Evolutionary conservation across 2,113 vertebrate genomes (phyloP), one percentile per base, ranked within the genome.

Genomic region (Gallinago jamesoni): DNA sequence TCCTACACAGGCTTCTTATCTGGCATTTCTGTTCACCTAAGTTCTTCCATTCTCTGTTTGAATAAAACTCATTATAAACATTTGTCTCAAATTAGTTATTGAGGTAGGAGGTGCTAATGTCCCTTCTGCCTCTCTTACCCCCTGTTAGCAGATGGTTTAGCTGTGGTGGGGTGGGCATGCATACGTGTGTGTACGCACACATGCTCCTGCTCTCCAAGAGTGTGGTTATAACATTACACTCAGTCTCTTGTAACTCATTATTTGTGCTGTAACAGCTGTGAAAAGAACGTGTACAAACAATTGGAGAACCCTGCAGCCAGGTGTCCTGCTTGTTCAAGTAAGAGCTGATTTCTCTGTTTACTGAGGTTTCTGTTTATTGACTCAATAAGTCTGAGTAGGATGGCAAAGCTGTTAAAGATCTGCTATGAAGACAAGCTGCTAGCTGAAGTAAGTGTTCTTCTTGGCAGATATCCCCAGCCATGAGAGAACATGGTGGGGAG

Each of bases 321-420:
- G 93, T 97, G 85, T 97, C 90, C 84, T 64, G 62, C 87, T 68
- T 86, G 66, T 80, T 93, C 16, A 9, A 89, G 86, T 47, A 39
- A 84, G 87, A 76, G 59, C 89, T 7, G 37, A 21, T 56, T 83
- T 87, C 52, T 74, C 19, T 96, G 76, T 94, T 97, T 87, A 48
- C 52, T 43, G 82, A 72, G 66, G 48, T 78, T 86, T 92, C 85
- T 94, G 91, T 94, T 94, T 97, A 95, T 93, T 95, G 87, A 93
- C 69, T 95, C 28, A 24, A 89, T 33, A 43, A 74, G 53, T 45
- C 23, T 78, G 82, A 79, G 91, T 90, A 33, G 91, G 85, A 92
- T 90, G 91, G 91, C 57, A 59, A 91, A 96, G 83, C 92, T 96
- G 92, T 93, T 91, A 89, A 93, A 77, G 86, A 89, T 78, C 52